Evolutionary conservation across 1,140 invertebrate genomes (phyloP), one percentile per base, ranked within the genome.

Genomic region (Drosophila neocordata): DNA sequence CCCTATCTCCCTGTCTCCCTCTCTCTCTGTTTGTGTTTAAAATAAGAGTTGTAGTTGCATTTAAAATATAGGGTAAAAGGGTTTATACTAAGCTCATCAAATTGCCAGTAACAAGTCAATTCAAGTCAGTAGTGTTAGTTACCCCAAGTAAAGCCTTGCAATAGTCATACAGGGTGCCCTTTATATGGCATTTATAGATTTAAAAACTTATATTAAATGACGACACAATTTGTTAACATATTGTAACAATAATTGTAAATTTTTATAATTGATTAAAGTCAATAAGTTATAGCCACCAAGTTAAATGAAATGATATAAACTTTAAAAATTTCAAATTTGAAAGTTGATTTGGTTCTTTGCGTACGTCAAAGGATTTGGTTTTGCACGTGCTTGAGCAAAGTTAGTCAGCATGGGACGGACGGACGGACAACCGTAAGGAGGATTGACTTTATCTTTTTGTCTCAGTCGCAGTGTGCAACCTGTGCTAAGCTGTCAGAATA

Each of bases 361-460:
- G 20, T 48, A 20, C 41, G 41, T 20, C 41, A 48, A 20, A 48
- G 41, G 41, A 48, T 48, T 48, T 48, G 41, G 41, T 20, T 48
- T 48, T 20, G 15, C 41, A 48, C 41, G 41, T 48, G 41, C 18
- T 48, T 11, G n/a, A 48, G 18, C 8, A 18, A 48, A 48, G 41
- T 48, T 48, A 9, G 8, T 20, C 15, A 48, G 15, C 41, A 44
- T 48, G 27, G 27, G 27, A 31, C 27, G 27, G 27, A 31, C 27
- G 27, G 27, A 31, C 27, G 27, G 27, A 31, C 27, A 31, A 31
- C 8, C 9, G 4, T 20, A 48, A 18, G 41, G 41, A 18, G 41
- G 41, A 48, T 48, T 48, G 41, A 48, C 41, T 48, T 48, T 48
- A 48, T 48, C 41, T 48, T 12, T 48, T 48, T 48, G 41, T 48